phyloP scores from a whole-genome alignment of 2,797 vertebrate genomes.

The Rhodeus uyekii region DNA sequence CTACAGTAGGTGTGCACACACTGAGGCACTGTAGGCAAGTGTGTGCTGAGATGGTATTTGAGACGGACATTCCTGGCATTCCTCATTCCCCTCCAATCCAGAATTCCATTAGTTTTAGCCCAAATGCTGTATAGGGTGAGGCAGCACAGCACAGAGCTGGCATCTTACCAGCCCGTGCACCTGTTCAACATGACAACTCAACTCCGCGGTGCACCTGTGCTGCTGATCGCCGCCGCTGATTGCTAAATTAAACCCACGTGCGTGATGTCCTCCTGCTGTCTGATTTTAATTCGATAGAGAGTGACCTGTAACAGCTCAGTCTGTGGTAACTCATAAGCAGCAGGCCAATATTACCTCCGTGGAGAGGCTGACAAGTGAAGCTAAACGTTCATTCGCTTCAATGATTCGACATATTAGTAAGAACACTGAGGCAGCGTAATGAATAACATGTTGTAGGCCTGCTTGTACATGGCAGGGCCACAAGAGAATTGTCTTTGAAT shows the following conservation, averaged over 20 bases:
- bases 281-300: constrained; percentile 40
- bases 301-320: constrained; percentile 32
- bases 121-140: background rate
- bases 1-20: background rate
- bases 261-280: constrained; percentile 9
- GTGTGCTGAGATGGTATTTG: constrained; percentile 19
- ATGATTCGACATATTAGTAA: background rate
- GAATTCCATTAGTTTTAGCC: constrained; percentile 44
- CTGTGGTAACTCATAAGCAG: constrained; percentile 5
- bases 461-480: background rate
- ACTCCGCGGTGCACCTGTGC: constrained; percentile 37
- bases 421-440: background rate
- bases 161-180: constrained; percentile 31
- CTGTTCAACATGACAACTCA: constrained; percentile 18
- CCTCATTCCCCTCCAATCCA: constrained; percentile 10
- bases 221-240: background rate
- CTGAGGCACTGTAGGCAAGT: background rate
- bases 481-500: background rate
- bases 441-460: background rate
- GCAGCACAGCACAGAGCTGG: constrained; percentile 29
- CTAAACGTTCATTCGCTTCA: constrained; percentile 20
- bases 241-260: constrained; percentile 36
- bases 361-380: constrained; percentile 23
- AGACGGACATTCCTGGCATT: constrained; percentile 51
- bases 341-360: background rate